A percentile compares a stretch with the other conserved stretches of the same genome.
Evolutionary conservation across 2,888 invertebrate species (phyloP).

Genomic region (Operophtera brumata): DNA sequence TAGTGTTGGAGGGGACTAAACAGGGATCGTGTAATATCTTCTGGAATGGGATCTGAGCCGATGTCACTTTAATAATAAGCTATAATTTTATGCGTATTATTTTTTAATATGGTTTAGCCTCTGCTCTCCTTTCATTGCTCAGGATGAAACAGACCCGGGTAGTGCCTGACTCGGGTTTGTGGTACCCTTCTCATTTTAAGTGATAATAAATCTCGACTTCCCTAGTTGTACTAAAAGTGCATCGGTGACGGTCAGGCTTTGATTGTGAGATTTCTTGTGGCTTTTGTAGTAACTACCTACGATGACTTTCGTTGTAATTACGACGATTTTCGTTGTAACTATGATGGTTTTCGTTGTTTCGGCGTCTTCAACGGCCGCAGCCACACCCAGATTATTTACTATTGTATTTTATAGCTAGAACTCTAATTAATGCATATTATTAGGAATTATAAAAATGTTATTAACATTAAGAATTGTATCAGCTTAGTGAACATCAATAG

Average conservation of each 20-base stretch:
- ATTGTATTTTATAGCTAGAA: slow-evolving; percentile 80
- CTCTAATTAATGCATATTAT: slow-evolving; percentile 80
- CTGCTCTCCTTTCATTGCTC: slow-evolving; percentile 23
- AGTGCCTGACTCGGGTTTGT: slow-evolving; percentile 22
- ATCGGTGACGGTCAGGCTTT: slow-evolving; percentile 33
- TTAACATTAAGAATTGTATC: slow-evolving; percentile 78
- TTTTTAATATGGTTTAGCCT: slow-evolving; percentile 23
- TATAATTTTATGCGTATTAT: slow-evolving; percentile 29
- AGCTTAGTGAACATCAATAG: slow-evolving; percentile 81
- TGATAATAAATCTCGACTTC: slow-evolving; percentile 29
- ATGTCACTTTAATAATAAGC: slow-evolving; percentile 32
- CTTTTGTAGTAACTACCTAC: slow-evolving; percentile 28
- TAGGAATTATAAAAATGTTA: slow-evolving; percentile 77
- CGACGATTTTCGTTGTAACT: slow-evolving; percentile 25
- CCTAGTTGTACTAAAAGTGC: slow-evolving; percentile 23
- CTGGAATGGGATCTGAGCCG: slow-evolving; percentile 45
- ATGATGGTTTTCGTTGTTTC: slow-evolving; percentile 45
- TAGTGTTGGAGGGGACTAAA: slow-evolving; percentile 66
- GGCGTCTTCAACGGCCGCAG: slow-evolving; percentile 55
- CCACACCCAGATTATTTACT: slow-evolving; percentile 62
- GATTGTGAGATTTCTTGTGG: slow-evolving; percentile 37
- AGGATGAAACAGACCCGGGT: slow-evolving; percentile 9
- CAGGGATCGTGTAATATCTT: slow-evolving; percentile 62
- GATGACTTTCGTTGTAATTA: slow-evolving; percentile 17
- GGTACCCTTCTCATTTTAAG: slow-evolving; percentile 21